These are phyloP conservation scores for Pheosia gnoma DNA, from an alignment of 2,888 invertebrate species.

Conservation along the genomic window DNA sequence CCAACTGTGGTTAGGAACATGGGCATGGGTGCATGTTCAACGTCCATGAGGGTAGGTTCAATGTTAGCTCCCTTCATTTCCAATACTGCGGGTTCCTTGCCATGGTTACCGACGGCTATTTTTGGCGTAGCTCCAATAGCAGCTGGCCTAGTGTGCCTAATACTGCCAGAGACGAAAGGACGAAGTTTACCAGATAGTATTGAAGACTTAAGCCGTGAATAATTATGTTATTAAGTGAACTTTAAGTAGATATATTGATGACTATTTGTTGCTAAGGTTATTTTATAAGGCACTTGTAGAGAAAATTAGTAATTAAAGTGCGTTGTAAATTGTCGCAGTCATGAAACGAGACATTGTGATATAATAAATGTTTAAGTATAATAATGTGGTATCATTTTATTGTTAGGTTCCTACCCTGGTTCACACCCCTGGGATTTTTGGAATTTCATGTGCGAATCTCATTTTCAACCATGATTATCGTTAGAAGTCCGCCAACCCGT, in stretches of 20 bases:
- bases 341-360: background rate
- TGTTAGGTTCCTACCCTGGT: too few relatives aligned
- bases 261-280: background rate
- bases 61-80: constrained; percentile 93
- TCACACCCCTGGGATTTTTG: too few relatives aligned
- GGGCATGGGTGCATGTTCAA: constrained; percentile 93
- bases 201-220: constrained; percentile 75
- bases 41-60: constrained; percentile 92
- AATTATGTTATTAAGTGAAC: background rate
- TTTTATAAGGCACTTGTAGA: background rate
- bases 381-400: background rate
- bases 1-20: constrained; percentile 95
- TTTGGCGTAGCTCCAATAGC: constrained; percentile 88
- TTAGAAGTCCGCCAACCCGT: too few relatives aligned
- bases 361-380: constrained; percentile 3
- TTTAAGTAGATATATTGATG: background rate
- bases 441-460: too few relatives aligned
- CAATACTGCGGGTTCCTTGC: constrained; percentile 75
- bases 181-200: constrained; percentile 89
- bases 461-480: too few relatives aligned
- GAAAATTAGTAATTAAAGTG: too few relatives aligned
- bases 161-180: constrained; percentile 91
- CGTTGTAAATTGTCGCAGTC: too few relatives aligned
- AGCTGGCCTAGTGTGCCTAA: constrained; percentile 86
- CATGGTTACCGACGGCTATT: constrained; percentile 88